Conservation (phyloP, 1,140 invertebrate genomes). For the Bombus pascuorum region DNA sequence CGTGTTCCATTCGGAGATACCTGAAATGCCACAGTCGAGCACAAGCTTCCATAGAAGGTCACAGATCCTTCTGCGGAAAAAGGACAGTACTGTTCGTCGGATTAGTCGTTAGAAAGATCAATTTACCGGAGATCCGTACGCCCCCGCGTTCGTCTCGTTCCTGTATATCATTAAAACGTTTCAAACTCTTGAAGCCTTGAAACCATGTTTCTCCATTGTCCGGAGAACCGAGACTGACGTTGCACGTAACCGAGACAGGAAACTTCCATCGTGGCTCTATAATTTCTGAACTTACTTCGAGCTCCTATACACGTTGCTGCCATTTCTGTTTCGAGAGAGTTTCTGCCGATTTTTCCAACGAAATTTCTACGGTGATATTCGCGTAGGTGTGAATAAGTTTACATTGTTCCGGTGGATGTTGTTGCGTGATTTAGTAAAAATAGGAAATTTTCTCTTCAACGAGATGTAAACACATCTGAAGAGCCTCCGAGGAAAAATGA, state of each 20-base stretch:
- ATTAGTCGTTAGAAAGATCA: constrained; percentile 57
- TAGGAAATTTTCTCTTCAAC: no score
- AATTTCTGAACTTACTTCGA: background rate
- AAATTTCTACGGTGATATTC: background rate
- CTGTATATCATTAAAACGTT: constrained; percentile 44
- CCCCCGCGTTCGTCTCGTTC: constrained; percentile 31
- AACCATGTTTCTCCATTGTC: constrained; percentile 29
- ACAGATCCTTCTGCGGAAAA: constrained; percentile 58
- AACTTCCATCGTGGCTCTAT: constrained; percentile 1
- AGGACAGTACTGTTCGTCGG: constrained; percentile 43
- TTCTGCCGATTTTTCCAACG: background rate
- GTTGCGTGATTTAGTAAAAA: no score
- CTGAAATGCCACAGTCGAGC: constrained; percentile 57
- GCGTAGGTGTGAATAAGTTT: background rate
- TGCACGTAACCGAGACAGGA: background rate
- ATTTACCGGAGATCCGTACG: constrained; percentile 51
- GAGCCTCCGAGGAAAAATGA: no score
- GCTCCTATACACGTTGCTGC: background rate
- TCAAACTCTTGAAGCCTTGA: constrained; percentile 14
- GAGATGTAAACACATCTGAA: no score
- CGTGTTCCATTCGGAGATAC: constrained; percentile 59
- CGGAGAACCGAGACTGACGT: background rate
- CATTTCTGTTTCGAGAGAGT: background rate
- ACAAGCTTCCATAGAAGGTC: constrained; percentile 71
- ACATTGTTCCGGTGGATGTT: no score